Evolutionary conservation across 1,140 invertebrate genomes (phyloP), one percentile per base, ranked within the genome.

Genomic region (Hermatobates lingyangjiaoensis): DNA sequence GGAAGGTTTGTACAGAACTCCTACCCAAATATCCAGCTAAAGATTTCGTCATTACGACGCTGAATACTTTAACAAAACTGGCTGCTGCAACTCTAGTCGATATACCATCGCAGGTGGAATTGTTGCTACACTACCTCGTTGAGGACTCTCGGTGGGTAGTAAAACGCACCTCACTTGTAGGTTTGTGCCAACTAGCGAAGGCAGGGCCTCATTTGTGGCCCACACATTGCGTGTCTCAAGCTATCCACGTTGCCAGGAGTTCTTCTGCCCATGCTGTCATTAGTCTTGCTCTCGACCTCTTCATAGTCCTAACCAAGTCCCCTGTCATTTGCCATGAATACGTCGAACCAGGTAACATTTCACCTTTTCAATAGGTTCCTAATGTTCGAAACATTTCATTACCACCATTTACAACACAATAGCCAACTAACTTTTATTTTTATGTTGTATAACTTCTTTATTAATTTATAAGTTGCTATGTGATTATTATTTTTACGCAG

Each of bases 41-140:
- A 52, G 84, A 86, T 63, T 92, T 94, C 65, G 82, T 93, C 0
- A 69, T 83, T 15, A 80, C 87, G 3, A 91, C 84, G 45, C 71
- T 97, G 12, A 79, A 83, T 58, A 87, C 91, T 0, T 71, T 96
- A 25, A 94, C 89, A 1, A 80, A 87, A 50, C 70, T 97, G 24
- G 84, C 91, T 18, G 77, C 80, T 1, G 78, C 84, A 23, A 93
- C 90, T n/a, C 70, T 95, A 10, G 79, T 91, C 1, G 83, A 92
- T 68, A 81, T 96, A 44, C 84, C 88, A 7, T 79, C 57, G 27
- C 56, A 77, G 71, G 70, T 80, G 2, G 59, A 67, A 44, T 63
- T 80, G 28, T 59, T 81, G 23, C 61, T 80, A 27, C 62, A 68
- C 14, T 72, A 74, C 60, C 62, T 80, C 3, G 64, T 64, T n/a